Evolutionary conservation across 2,113 vertebrate species (phyloP).

Genomic region (Oreamnos americanus): DNA sequence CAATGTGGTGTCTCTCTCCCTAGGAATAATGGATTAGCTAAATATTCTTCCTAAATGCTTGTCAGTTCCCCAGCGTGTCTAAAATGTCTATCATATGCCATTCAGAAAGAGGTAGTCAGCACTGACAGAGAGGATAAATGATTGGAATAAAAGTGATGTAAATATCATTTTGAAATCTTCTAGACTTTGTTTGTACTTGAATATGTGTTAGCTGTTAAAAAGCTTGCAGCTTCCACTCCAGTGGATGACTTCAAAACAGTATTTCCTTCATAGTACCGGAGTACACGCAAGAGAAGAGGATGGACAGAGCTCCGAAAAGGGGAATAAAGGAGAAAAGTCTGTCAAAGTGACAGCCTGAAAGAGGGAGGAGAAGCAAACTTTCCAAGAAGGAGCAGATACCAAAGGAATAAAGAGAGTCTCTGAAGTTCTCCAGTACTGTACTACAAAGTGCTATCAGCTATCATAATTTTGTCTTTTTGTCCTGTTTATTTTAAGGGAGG

Average conservation of each 20-base stretch:
- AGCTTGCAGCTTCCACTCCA: neutral
- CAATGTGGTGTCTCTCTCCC: neutral
- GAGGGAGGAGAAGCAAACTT: neutral
- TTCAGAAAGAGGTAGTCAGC: neutral
- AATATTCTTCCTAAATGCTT: constrained; percentile 1
- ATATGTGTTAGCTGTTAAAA: neutral
- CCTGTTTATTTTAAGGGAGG: neutral
- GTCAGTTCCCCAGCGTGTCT: neutral
- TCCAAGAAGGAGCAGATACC: neutral
- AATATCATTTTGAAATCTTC: neutral
- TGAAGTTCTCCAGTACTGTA: neutral
- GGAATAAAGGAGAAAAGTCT: neutral
- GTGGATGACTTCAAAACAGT: neutral
- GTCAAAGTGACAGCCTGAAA: neutral
- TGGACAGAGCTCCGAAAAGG: neutral
- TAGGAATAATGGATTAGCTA: neutral
- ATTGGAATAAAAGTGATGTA: neutral
- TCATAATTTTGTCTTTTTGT: neutral
- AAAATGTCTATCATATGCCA: neutral
- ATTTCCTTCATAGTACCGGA: neutral
- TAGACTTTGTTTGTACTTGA: neutral
- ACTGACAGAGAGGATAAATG: neutral
- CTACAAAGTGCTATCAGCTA: neutral
- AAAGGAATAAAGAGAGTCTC: neutral
- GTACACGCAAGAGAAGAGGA: neutral